Evolutionary conservation across 2,888 invertebrate genomes (phyloP).

Genomic region (Caenorhabditis wallacei): DNA sequence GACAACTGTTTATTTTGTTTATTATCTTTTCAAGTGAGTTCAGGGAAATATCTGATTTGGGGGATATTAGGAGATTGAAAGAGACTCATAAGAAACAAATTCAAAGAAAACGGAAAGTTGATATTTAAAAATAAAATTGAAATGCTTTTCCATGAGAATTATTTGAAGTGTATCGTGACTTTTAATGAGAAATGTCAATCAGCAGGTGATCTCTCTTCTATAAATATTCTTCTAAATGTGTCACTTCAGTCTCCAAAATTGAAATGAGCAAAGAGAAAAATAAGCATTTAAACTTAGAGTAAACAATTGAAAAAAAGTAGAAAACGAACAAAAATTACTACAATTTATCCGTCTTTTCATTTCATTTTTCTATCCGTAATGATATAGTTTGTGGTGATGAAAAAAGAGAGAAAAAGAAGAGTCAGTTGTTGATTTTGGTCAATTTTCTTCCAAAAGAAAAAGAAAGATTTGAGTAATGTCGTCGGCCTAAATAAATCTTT

Average conservation of each 20-base stretch:
- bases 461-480: conserved; percentile 17
- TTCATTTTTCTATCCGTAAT: conserved; percentile 18
- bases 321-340: conserved; percentile 29
- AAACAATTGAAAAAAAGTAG: neutral
- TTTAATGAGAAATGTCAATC: conserved; percentile 54
- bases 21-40: conserved; percentile 73
- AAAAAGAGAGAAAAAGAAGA: conserved; percentile 14
- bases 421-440: conserved; percentile 42
- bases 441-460: conserved; percentile 35
- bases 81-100: too few relatives aligned
- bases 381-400: conserved; percentile 26
- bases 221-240: neutral
- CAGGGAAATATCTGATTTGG: neutral
- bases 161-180: neutral
- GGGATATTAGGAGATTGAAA: neutral
- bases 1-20: conserved; percentile 73
- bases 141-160: conserved; percentile 1
- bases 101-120: neutral
- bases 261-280: neutral
- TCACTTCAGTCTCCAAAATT: neutral
- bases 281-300: neutral
- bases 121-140: neutral
- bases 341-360: conserved; percentile 3
- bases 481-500: conserved; percentile 35
- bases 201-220: conserved; percentile 42